Evolutionary conservation across 1,140 invertebrate species (phyloP).

Genomic region (Drosophila orosa): DNA sequence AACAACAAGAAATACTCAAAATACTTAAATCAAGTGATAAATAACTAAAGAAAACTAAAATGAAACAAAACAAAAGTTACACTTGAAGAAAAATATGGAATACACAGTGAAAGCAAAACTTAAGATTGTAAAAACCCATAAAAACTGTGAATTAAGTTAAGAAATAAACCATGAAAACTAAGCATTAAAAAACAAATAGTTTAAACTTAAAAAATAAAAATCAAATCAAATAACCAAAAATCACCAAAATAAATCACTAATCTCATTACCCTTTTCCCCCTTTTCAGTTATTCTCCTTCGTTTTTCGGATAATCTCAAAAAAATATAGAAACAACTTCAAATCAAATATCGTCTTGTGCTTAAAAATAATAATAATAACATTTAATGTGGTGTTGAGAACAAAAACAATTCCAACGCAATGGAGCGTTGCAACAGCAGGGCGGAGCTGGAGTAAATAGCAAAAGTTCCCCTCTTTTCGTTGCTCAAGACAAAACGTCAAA

Average conservation of each 20-base stretch:
- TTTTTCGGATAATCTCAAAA: constrained; percentile 6
- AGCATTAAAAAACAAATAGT: not conserved
- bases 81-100: not conserved
- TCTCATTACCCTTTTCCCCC: not conserved
- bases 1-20: not conserved
- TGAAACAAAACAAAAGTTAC: not conserved
- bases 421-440: constrained; percentile 61
- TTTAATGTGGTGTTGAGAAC: constrained; percentile 22
- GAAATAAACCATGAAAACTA: not conserved
- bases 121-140: not conserved
- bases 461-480: constrained; percentile 23
- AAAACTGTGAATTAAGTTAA: not conserved
- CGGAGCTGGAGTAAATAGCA: constrained; percentile 19
- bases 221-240: not conserved
- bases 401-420: constrained; percentile 45
- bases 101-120: not conserved
- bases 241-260: not conserved
- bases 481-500: constrained; percentile 41
- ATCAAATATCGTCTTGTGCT: constrained; percentile 20
- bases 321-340: not conserved
- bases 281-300: constrained; percentile 35
- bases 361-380: constrained; percentile 19
- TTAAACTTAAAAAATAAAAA: not conserved
- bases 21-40: not conserved
- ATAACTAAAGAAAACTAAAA: not conserved